phyloP scores from a whole-genome alignment of 2,797 vertebrate genomes.

The Myiothlypis coronata region DNA sequence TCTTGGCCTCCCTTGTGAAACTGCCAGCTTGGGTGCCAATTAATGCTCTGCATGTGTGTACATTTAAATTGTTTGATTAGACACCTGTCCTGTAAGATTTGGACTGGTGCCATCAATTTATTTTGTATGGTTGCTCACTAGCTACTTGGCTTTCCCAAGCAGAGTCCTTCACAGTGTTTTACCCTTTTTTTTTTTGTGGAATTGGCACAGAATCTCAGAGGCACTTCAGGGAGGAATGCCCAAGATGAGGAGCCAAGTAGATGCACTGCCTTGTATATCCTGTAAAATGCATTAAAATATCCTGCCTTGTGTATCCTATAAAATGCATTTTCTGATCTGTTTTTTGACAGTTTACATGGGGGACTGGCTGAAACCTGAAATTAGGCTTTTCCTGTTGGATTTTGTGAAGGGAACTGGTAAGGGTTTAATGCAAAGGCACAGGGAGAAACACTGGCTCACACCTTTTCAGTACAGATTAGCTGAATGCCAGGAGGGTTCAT shows the following conservation, averaged over 20 bases:
- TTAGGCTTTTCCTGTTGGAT: background rate
- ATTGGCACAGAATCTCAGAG: background rate
- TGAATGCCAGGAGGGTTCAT: background rate
- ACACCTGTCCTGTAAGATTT: slow-evolving; percentile 49
- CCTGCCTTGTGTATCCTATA: background rate
- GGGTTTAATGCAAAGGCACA: background rate
- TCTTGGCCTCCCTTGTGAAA: slow-evolving; percentile 77
- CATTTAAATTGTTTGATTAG: slow-evolving; percentile 44
- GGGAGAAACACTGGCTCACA: background rate
- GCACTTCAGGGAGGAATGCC: background rate
- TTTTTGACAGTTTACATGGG: background rate
- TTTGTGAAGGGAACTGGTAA: background rate
- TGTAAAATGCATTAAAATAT: background rate
- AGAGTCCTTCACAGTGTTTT: background rate
- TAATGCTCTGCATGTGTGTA: slow-evolving; percentile 30
- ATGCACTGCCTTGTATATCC: no score
- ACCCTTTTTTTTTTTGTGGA: background rate
- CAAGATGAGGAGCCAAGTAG: background rate
- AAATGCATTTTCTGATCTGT: background rate
- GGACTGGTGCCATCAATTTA: background rate
- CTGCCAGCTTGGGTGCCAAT: slow-evolving; percentile 40
- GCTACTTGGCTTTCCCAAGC: background rate
- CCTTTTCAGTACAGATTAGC: background rate
- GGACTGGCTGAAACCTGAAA: background rate
- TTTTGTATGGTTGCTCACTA: background rate